phyloP scores from a whole-genome alignment of 2,888 invertebrate species.

The Tachystola acroxantha region DNA sequence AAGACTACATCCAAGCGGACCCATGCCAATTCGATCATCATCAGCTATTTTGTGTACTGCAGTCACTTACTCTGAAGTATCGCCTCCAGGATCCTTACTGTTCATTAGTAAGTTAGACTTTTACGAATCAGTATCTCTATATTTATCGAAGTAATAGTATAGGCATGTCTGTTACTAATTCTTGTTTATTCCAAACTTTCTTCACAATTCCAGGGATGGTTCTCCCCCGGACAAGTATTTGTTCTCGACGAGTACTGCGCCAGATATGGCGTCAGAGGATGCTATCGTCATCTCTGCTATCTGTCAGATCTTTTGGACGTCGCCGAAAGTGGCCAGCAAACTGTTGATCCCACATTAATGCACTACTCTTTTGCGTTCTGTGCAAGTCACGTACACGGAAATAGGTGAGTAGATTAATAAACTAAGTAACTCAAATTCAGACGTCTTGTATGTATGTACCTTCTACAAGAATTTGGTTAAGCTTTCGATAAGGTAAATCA shows the following conservation, averaged over 20 bases:
- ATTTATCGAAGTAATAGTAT: too few relatives aligned
- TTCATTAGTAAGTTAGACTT: constrained; percentile 93
- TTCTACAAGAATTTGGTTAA: too few relatives aligned
- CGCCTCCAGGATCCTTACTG: constrained; percentile 98
- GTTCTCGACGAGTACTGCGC: constrained; percentile 99
- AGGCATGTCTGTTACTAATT: too few relatives aligned
- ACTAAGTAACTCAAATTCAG: too few relatives aligned
- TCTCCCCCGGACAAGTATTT: constrained; percentile 99
- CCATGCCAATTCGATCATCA: constrained; percentile 98
- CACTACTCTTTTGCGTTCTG: constrained; percentile 99
- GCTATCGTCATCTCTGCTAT: constrained; percentile 97
- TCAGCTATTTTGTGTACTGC: constrained; percentile 92
- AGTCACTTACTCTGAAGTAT: constrained; percentile 95
- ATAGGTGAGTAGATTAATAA: constrained; percentile 83
- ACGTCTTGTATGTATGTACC: too few relatives aligned
- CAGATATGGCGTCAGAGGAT: constrained; percentile 97
- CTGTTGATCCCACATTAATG: constrained; percentile 98
- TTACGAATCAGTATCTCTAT: too few relatives aligned
- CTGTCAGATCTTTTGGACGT: constrained; percentile 96
- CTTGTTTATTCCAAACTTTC: too few relatives aligned
- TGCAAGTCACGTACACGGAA: constrained; percentile 99
- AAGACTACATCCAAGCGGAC: constrained; percentile 99
- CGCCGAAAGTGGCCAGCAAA: constrained; percentile 92
- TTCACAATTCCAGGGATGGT: constrained; percentile 96
- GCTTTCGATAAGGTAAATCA: too few relatives aligned